Conservation (phyloP, 2,888 invertebrate species). For the Himalopsyche tibetana region DNA sequence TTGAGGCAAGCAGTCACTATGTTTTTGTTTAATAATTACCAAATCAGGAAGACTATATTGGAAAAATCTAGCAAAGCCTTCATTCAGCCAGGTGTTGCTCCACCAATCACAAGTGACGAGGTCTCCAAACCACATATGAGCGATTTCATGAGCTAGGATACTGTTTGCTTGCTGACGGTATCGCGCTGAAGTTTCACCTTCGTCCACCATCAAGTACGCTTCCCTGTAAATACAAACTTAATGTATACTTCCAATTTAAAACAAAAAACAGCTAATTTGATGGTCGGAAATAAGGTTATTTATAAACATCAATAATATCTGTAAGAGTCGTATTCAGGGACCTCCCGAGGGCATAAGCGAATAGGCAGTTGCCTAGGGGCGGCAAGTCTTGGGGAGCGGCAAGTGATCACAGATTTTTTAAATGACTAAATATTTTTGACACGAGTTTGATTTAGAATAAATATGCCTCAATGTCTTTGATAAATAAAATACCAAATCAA, state of each 20-base stretch:
- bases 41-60: slow-evolving; percentile 81
- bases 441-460: no score
- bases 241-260: neutral
- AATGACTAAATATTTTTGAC: no score
- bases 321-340: no score
- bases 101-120: slow-evolving; percentile 87
- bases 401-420: no score
- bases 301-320: no score
- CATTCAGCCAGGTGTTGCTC: slow-evolving; percentile 85
- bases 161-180: slow-evolving; percentile 77
- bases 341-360: no score
- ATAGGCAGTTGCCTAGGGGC: no score
- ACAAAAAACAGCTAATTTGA: neutral
- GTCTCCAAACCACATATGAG: slow-evolving; percentile 91
- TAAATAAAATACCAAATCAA: no score
- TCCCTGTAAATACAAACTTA: slow-evolving; percentile 69
- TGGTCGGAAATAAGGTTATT: neutral
- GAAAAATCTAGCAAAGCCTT: slow-evolving; percentile 84
- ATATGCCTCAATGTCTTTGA: no score
- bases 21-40: slow-evolving; percentile 67
- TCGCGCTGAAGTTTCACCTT: slow-evolving; percentile 71
- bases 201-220: slow-evolving; percentile 74
- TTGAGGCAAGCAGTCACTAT: no score
- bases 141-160: slow-evolving; percentile 85
- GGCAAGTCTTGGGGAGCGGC: no score